A percentile compares a stretch with the other conserved stretches of the same genome.
These are phyloP conservation scores for Gonatopus flavifemur DNA, from an alignment of 1,140 invertebrate genomes.

Conservation along the genomic window DNA sequence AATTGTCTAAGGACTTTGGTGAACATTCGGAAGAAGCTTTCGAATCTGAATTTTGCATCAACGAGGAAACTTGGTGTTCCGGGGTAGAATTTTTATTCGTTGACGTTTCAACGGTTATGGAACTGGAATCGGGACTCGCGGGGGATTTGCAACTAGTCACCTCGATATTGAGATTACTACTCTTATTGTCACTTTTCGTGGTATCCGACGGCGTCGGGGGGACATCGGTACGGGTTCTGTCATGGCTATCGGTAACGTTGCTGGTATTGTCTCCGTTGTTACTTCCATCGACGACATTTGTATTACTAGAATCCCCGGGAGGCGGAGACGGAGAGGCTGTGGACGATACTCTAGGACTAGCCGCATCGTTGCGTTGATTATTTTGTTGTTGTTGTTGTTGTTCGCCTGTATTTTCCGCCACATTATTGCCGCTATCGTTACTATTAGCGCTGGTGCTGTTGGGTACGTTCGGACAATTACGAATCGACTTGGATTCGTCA, in stretches of 20 bases:
- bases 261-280: background rate
- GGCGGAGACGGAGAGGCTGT: conserved; percentile 48
- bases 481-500: too few species aligned
- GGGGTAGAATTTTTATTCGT: conserved; percentile 5
- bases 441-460: background rate
- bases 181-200: conserved; percentile 10
- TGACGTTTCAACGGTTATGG: conserved; percentile 25
- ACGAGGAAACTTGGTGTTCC: conserved; percentile 7
- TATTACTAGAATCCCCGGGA: conserved; percentile 9
- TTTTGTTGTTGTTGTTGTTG: conserved; percentile 8
- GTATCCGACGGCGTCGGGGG: background rate
- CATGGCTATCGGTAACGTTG: background rate
- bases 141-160: conserved; percentile 38
- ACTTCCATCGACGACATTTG: background rate
- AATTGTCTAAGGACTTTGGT: background rate
- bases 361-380: conserved; percentile 26
- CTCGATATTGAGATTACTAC: conserved; percentile 14
- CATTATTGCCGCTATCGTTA: background rate
- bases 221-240: background rate
- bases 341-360: conserved; percentile 45
- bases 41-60: background rate
- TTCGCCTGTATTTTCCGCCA: background rate
- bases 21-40: conserved; percentile 4
- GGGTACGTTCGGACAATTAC: too few species aligned
- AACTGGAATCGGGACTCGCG: conserved; percentile 49